A percentile compares a stretch with the other conserved stretches of the same genome.
Conservation (phyloP, 2,888 invertebrate genomes). For the Digitonthophagus gazella region DNA sequence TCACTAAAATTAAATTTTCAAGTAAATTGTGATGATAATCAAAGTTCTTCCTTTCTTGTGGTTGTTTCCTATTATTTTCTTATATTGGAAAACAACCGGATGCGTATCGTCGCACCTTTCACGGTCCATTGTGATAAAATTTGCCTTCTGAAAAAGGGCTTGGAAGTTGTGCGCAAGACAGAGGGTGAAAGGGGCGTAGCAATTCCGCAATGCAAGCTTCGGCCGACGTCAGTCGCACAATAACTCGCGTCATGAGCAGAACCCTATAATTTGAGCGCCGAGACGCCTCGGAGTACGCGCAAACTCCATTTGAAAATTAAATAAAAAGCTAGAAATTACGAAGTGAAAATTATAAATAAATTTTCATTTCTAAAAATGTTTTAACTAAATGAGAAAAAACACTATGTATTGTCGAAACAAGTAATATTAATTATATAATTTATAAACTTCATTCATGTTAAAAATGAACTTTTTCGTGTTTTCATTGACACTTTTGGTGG, state of each 20-base stretch:
- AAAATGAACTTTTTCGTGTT: conserved; percentile 45
- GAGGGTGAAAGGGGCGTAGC: conserved; percentile 41
- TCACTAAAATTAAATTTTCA: neutral
- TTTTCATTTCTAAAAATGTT: too few species aligned
- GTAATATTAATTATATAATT: conserved; percentile 1
- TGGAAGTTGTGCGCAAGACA: conserved; percentile 37
- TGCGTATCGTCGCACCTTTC: neutral
- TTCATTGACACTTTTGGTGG: conserved; percentile 44
- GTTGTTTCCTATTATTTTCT: neutral
- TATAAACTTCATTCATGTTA: conserved; percentile 21
- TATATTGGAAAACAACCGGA: neutral
- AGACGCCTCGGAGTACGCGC: conserved; percentile 18
- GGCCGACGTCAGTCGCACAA: conserved; percentile 37
- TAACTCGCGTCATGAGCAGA: conserved; percentile 32
- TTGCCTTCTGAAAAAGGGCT: neutral
- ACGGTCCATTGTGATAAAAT: neutral
- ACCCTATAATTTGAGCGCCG: conserved; percentile 21
- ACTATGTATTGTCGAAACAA: neutral
- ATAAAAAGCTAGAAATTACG: neutral
- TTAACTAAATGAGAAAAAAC: too few species aligned
- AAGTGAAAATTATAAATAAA: neutral
- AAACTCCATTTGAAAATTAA: conserved; percentile 33
- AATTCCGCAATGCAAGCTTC: conserved; percentile 42
- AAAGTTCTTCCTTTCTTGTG: neutral
- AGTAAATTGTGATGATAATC: neutral